A percentile compares a stretch with the other conserved stretches of the same genome.
These are phyloP conservation scores for Danio jaintianensis DNA, from an alignment of 2,797 vertebrate genomes.

Conservation along the genomic window DNA sequence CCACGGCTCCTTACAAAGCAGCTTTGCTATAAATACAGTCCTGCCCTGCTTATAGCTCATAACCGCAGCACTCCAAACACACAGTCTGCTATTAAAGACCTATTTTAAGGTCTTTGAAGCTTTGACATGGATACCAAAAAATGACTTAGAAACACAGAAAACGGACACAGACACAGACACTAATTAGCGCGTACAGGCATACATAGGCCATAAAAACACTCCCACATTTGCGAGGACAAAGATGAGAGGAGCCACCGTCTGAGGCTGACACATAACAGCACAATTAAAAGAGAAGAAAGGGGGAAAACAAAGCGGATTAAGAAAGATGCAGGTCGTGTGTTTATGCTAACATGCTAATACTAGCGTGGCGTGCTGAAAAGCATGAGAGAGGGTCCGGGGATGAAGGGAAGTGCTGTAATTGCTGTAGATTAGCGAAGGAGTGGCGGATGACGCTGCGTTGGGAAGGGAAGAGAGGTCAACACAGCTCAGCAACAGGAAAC, in stretches of 20 bases:
- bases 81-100: constrained; percentile 82
- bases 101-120: constrained; percentile 83
- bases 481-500: constrained; percentile 57
- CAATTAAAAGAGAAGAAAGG: constrained; percentile 33
- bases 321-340: constrained; percentile 25
- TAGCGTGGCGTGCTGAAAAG: not conserved
- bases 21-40: constrained; percentile 77
- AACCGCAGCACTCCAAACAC: constrained; percentile 73
- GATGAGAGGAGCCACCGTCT: constrained; percentile 53
- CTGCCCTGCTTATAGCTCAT: constrained; percentile 77
- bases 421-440: constrained; percentile 56
- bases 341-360: constrained; percentile 47
- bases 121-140: constrained; percentile 64
- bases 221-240: constrained; percentile 30
- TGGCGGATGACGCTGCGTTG: constrained; percentile 28
- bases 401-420: constrained; percentile 51
- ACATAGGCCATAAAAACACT: constrained; percentile 32
- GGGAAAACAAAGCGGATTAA: not conserved
- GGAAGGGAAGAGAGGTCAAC: constrained; percentile 53
- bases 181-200: constrained; percentile 48
- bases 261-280: constrained; percentile 29
- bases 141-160: constrained; percentile 58
- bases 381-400: constrained; percentile 61
- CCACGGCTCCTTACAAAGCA: constrained; percentile 49
- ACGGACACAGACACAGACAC: constrained; percentile 58